phyloP scores from a whole-genome alignment of 2,888 invertebrate species.

The Xylota sylvarum region DNA sequence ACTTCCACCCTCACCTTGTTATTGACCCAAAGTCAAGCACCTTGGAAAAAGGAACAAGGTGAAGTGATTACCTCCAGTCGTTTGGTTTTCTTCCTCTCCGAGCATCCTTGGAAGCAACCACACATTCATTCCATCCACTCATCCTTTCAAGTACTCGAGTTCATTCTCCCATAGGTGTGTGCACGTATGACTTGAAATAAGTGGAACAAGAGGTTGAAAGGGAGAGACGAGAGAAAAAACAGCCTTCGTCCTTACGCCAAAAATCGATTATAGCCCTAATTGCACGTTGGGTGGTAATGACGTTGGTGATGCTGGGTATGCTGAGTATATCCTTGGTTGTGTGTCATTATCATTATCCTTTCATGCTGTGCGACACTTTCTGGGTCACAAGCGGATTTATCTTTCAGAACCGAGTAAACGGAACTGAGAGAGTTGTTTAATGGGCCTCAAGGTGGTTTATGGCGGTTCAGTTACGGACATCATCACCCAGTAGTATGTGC shows the following conservation, averaged over 20 bases:
- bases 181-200: conserved; percentile 13
- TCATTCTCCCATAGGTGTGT: conserved; percentile 20
- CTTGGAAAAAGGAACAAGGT: conserved; percentile 59
- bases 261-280: conserved; percentile 74
- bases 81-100: conserved; percentile 33
- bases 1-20: conserved; percentile 19
- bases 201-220: conserved; percentile 11
- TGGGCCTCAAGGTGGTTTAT: conserved; percentile 69
- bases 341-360: conserved; percentile 72
- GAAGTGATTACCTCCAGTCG: conserved; percentile 52
- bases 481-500: conserved; percentile 12
- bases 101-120: conserved; percentile 55
- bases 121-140: conserved; percentile 11
- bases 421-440: conserved; percentile 67
- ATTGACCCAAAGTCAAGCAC: conserved; percentile 64
- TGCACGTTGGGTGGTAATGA: conserved; percentile 61
- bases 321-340: conserved; percentile 57
- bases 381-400: conserved; percentile 73
- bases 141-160: conserved; percentile 4
- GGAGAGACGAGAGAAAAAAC: conserved; percentile 30
- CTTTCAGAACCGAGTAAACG: conserved; percentile 57
- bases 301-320: conserved; percentile 32
- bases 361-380: conserved; percentile 67
- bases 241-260: conserved; percentile 59
- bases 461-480: conserved; percentile 43